A percentile compares a stretch with the other conserved stretches of the same genome.
phyloP scores from a whole-genome alignment of 2,888 invertebrate species.

The Brachylomia viminalis region DNA sequence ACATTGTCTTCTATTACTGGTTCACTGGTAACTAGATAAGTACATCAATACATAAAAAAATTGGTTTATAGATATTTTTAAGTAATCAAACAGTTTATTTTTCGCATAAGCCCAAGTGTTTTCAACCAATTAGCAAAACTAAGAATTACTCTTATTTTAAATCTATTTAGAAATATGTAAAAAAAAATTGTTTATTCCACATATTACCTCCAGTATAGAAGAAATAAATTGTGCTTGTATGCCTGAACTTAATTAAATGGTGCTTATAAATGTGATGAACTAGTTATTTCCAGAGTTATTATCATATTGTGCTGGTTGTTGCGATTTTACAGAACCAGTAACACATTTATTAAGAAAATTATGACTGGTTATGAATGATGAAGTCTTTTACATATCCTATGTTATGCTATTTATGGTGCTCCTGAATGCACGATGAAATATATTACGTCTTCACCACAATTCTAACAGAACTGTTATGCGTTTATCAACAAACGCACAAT shows the following conservation, averaged over 20 bases:
- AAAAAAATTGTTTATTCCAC: conserved; percentile 8
- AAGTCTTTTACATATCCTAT: conserved; percentile 11
- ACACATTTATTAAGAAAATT: conserved; percentile 14
- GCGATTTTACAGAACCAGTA: background rate
- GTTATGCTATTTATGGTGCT: conserved; percentile 7
- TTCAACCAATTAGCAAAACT: conserved; percentile 20
- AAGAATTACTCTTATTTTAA: background rate
- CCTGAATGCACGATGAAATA: background rate
- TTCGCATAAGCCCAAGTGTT: conserved; percentile 42
- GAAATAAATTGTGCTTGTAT: conserved; percentile 17
- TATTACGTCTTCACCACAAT: conserved; percentile 6
- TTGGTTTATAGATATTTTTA: conserved; percentile 34
- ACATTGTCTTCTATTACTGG: conserved; percentile 34
- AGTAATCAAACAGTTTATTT: conserved; percentile 42
- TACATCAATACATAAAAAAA: conserved; percentile 30
- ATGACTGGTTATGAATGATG: background rate
- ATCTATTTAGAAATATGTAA: background rate
- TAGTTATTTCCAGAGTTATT: conserved; percentile 32
- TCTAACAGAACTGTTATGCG: background rate
- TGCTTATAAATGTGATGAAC: conserved; percentile 24
- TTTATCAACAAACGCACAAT: conserved; percentile 17
- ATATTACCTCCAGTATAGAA: conserved; percentile 21
- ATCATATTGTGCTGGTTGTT: conserved; percentile 29
- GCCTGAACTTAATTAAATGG: conserved; percentile 19
- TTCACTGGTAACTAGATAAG: conserved; percentile 34